Conservation (phyloP, 2,113 vertebrate species). For the Gymnarchus niloticus region DNA sequence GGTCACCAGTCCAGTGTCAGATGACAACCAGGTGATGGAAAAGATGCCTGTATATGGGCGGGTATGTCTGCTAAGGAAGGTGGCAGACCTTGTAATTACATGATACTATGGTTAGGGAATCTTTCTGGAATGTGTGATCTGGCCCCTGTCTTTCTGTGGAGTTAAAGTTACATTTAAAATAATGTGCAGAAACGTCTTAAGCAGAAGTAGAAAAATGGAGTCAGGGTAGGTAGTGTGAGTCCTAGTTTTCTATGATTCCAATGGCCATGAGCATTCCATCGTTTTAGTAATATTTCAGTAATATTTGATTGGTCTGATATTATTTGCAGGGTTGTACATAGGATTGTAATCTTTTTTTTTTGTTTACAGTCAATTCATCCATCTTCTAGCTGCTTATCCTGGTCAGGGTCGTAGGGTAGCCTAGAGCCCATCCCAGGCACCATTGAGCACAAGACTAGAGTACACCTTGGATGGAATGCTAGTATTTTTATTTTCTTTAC, state of each 20-base stretch:
- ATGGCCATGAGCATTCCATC: background rate
- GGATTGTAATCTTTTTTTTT: too few relatives aligned
- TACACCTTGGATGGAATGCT: too few relatives aligned
- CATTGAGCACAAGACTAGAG: too few relatives aligned
- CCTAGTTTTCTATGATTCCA: background rate
- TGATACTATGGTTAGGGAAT: background rate
- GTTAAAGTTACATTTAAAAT: slow-evolving; percentile 14
- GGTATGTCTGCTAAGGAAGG: background rate
- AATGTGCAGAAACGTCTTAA: background rate
- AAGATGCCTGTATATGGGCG: too few relatives aligned
- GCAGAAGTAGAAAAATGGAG: background rate
- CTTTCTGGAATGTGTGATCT: slow-evolving; percentile 11
- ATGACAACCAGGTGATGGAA: background rate
- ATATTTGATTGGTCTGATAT: background rate
- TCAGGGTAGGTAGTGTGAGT: slow-evolving; percentile 6
- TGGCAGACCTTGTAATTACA: slow-evolving; percentile 14
- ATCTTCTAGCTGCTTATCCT: too few relatives aligned
- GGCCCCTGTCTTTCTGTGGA: slow-evolving; percentile 3
- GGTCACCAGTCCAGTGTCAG: background rate
- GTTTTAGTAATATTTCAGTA: background rate
- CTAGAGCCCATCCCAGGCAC: too few relatives aligned
- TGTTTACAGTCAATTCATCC: too few relatives aligned
- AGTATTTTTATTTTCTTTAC: too few relatives aligned
- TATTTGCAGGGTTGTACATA: background rate
- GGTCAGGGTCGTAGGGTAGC: too few relatives aligned